Percentiles rank a stretch among this genome's conserved stretches.
Evolutionary conservation across 2,113 vertebrate species (phyloP).

Genomic region (Thamnophis sirtalis): DNA sequence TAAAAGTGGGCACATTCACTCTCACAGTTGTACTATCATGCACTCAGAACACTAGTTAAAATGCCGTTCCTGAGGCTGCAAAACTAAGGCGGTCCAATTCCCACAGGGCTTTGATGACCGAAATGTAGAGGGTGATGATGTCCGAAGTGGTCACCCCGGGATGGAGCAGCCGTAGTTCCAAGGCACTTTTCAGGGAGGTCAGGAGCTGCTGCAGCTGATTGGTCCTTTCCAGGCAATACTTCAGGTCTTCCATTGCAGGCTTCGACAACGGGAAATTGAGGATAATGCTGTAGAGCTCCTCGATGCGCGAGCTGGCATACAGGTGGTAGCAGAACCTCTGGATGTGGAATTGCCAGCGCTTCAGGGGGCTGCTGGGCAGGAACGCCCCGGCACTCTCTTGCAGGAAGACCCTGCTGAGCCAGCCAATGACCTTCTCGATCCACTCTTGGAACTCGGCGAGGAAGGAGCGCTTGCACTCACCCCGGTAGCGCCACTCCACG

Average conservation of each 20-base stretch:
- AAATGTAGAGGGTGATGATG: too few species aligned
- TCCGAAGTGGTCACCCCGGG: too few species aligned
- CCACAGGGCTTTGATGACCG: too few species aligned
- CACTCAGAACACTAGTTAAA: too few species aligned
- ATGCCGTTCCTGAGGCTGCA: too few species aligned
- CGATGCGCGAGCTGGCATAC: constrained; percentile 92
- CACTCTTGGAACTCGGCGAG: too few species aligned
- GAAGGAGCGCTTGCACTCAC: too few species aligned
- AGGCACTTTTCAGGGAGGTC: constrained; percentile 84
- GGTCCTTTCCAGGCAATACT: constrained; percentile 92
- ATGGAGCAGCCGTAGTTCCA: constrained; percentile 92
- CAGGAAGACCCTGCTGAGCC: constrained; percentile 85
- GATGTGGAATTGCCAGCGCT: constrained; percentile 91
- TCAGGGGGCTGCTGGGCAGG: constrained; percentile 64
- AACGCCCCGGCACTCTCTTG: constrained; percentile 55
- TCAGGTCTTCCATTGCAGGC: constrained; percentile 92
- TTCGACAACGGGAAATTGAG: constrained; percentile 96
- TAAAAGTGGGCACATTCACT: too few species aligned
- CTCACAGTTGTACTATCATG: too few species aligned
- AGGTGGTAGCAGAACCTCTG: constrained; percentile 94
- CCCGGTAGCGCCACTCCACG: too few species aligned
- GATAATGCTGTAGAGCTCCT: constrained; percentile 97
- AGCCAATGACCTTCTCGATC: too few species aligned
- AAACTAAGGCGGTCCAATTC: too few species aligned
- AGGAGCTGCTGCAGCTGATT: constrained; percentile 94